Evolutionary conservation across 1,140 invertebrate genomes (phyloP).

Genomic region (Trachymyrmex septentrionalis): DNA sequence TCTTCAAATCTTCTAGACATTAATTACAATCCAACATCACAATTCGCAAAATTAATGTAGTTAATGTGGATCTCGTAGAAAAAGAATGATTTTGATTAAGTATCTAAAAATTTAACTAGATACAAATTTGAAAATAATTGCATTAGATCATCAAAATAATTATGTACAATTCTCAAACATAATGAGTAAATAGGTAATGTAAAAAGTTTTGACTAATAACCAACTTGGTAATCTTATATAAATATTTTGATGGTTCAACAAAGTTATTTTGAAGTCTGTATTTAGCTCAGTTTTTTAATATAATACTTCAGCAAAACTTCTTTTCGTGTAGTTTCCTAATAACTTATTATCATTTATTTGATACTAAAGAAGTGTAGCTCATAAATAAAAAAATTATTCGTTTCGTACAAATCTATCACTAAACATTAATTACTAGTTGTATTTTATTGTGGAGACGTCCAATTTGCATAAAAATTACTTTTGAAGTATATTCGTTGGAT

Average conservation of each 20-base stretch:
- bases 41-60: neutral
- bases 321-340: neutral
- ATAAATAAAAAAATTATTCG: slow-evolving; percentile 6
- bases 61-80: too few species aligned
- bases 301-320: too few species aligned
- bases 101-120: too few species aligned
- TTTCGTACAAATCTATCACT: neutral
- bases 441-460: neutral
- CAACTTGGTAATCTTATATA: too few species aligned
- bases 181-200: too few species aligned
- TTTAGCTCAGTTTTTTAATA: too few species aligned
- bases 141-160: too few species aligned
- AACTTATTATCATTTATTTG: neutral
- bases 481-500: neutral
- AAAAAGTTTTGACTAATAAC: too few species aligned
- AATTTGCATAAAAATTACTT: slow-evolving; percentile 28
- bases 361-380: neutral
- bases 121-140: too few species aligned
- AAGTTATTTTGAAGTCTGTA: too few species aligned
- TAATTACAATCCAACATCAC: neutral
- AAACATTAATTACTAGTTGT: neutral
- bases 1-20: neutral
- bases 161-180: too few species aligned
- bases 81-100: neutral
- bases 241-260: too few species aligned